A percentile compares a stretch with the other conserved stretches of the same genome.
These are phyloP conservation scores for Hippasteria phrygiana DNA, from an alignment of 53 echinoderm and acorn worm genomes.

Conservation along the genomic window DNA sequence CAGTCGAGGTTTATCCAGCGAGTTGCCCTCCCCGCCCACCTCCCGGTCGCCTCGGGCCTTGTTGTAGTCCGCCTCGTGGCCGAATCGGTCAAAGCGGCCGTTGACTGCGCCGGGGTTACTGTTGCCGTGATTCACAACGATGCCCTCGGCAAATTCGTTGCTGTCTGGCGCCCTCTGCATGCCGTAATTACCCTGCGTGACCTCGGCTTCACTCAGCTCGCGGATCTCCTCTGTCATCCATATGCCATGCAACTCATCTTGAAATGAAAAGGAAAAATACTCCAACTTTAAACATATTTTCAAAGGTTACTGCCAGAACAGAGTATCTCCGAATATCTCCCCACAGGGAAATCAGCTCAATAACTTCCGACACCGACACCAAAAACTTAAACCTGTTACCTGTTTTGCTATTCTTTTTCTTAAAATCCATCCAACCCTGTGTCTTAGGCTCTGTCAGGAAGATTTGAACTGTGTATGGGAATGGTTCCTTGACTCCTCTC, in stretches of 20 bases:
- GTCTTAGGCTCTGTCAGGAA: conserved; percentile 75
- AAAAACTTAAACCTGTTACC: neutral
- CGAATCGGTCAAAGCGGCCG: conserved; percentile 42
- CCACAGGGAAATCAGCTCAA: no score
- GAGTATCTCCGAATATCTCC: neutral
- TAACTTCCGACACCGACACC: no score
- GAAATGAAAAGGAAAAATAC: neutral
- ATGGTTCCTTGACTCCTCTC: conserved; percentile 88
- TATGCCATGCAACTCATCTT: conserved; percentile 84
- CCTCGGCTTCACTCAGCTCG: conserved; percentile 73
- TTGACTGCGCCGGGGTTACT: conserved; percentile 50
- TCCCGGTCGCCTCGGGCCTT: conserved; percentile 47
- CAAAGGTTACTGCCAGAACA: neutral
- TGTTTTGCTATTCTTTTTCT: conserved; percentile 16
- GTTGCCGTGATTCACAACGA: conserved; percentile 12
- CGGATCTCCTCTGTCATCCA: conserved; percentile 90
- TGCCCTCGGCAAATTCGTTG: conserved; percentile 3
- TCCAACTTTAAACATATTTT: neutral
- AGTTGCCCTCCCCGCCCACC: conserved; percentile 26
- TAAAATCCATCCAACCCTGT: conserved; percentile 78
- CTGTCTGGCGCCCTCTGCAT: neutral
- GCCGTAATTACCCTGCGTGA: conserved; percentile 43
- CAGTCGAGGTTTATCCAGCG: neutral
- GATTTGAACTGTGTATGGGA: conserved; percentile 92
- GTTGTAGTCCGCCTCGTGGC: conserved; percentile 34